Evolutionary conservation across 2,797 vertebrate species (phyloP).

Genomic region (Ptychobarbus kaznakovi): DNA sequence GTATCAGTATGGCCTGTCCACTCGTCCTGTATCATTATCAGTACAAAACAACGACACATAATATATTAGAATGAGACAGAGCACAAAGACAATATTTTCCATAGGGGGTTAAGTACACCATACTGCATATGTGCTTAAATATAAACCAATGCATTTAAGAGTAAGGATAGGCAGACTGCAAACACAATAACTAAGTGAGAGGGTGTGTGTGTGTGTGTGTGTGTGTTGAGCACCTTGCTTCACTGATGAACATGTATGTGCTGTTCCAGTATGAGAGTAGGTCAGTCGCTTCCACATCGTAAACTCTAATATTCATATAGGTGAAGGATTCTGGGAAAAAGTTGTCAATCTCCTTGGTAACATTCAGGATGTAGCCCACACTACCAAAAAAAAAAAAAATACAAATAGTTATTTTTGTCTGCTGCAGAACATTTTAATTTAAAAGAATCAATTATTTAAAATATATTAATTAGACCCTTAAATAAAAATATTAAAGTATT

Average conservation of each 20-base stretch:
- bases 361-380: slow-evolving; percentile 92
- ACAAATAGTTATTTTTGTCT: not conserved
- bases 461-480: not conserved
- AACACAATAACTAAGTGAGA: not conserved
- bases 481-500: not conserved
- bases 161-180: not conserved
- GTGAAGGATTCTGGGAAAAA: slow-evolving; percentile 92
- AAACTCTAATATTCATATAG: slow-evolving; percentile 92
- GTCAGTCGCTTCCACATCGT: slow-evolving; percentile 89
- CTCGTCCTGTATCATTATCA: slow-evolving; percentile 71
- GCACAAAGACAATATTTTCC: not conserved
- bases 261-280: slow-evolving; percentile 90
- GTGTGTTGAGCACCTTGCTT: slow-evolving; percentile 78
- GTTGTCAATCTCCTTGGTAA: slow-evolving; percentile 96
- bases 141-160: not conserved
- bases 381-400: slow-evolving; percentile 68
- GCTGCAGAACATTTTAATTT: not conserved
- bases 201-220: not conserved
- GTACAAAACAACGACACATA: not conserved
- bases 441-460: not conserved
- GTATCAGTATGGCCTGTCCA: slow-evolving; percentile 87
- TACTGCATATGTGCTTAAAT: not conserved
- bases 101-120: not conserved
- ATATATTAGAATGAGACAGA: not conserved
- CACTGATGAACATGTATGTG: slow-evolving; percentile 88